These are phyloP conservation scores for Pavo muticus DNA, from an alignment of 2,113 vertebrate species.

Conservation along the genomic window DNA sequence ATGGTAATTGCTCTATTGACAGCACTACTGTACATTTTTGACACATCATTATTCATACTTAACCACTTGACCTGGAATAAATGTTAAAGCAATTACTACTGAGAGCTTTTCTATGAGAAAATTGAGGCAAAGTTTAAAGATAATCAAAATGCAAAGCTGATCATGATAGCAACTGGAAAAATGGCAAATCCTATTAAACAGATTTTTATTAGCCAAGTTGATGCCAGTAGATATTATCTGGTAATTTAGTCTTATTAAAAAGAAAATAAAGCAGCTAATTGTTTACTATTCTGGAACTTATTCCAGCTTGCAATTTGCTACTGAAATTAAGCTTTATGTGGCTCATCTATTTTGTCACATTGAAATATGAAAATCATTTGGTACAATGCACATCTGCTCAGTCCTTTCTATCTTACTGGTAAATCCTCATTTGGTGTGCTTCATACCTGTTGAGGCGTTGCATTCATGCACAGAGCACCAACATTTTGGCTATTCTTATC, in stretches of 20 bases:
- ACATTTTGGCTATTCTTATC: background rate
- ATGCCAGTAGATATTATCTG: conserved; percentile 88
- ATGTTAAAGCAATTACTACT: conserved; percentile 92
- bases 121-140: conserved; percentile 88
- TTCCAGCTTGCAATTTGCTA: conserved; percentile 84
- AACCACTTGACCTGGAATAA: conserved; percentile 94
- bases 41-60: conserved; percentile 94
- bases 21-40: conserved; percentile 89
- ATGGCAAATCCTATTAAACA: conserved; percentile 89
- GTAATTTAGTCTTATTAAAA: conserved; percentile 89
- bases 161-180: conserved; percentile 86
- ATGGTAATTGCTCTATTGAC: conserved; percentile 93
- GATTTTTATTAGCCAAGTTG: conserved; percentile 88
- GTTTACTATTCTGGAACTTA: conserved; percentile 86
- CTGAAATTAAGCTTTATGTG: conserved; percentile 85
- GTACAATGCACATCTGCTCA: conserved; percentile 80
- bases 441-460: conserved; percentile 69
- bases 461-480: conserved; percentile 11
- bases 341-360: conserved; percentile 86
- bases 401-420: conserved; percentile 54
- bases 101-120: conserved; percentile 88
- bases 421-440: conserved; percentile 57
- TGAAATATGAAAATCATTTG: conserved; percentile 86
- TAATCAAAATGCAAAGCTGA: conserved; percentile 88
- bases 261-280: conserved; percentile 89